Evolutionary conservation across 2,797 vertebrate species (phyloP).

Genomic region (Bradypodion ventrale): DNA sequence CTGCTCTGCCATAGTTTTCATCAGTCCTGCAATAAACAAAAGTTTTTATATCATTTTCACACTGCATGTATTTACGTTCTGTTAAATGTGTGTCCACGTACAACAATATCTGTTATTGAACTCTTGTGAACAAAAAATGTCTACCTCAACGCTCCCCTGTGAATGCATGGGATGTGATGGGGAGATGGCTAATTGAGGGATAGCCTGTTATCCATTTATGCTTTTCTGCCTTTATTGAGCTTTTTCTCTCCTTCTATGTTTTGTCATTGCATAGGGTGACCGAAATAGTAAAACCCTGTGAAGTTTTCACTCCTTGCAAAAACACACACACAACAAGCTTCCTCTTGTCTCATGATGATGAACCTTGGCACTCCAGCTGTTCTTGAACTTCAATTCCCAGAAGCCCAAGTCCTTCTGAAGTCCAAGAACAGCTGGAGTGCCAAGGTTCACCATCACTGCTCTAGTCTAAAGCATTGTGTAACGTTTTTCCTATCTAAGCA

Average conservation of each 20-base stretch:
- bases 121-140: not conserved
- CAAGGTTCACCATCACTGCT: too few species aligned
- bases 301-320: slow-evolving; percentile 17
- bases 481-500: not conserved
- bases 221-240: not conserved
- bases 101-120: not conserved
- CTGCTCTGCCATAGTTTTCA: slow-evolving; percentile 84
- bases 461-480: not conserved
- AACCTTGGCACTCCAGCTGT: too few species aligned
- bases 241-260: not conserved
- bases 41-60: not conserved
- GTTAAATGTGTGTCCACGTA: not conserved
- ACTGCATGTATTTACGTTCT: not conserved
- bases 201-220: not conserved
- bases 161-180: not conserved
- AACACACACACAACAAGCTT: not conserved
- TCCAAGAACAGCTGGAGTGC: too few species aligned
- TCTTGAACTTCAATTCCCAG: too few species aligned
- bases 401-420: too few species aligned
- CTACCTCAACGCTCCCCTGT: not conserved
- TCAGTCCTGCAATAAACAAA: slow-evolving; percentile 77
- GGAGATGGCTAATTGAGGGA: not conserved
- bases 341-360: too few species aligned
- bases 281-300: not conserved
- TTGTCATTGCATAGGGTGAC: too few species aligned